These are phyloP conservation scores for Chrysodeixis includens DNA, from an alignment of 2,888 invertebrate genomes.

Conservation along the genomic window DNA sequence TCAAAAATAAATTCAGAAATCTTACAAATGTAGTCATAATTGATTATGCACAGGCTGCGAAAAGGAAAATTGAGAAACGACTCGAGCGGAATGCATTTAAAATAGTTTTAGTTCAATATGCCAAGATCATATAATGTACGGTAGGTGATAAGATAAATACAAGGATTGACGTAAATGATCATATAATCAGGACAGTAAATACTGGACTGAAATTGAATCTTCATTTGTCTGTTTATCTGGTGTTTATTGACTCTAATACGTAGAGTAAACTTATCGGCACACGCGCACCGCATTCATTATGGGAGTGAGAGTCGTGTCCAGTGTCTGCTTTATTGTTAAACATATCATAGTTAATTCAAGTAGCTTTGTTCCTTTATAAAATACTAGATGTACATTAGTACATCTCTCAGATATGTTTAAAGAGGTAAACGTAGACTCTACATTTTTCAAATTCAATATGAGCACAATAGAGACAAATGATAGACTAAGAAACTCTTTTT, in stretches of 20 bases:
- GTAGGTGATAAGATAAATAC: background rate
- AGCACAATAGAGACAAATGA: too few relatives aligned
- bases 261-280: conserved; percentile 59
- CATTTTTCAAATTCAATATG: background rate
- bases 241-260: conserved; percentile 59
- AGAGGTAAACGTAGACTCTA: background rate
- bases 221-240: conserved; percentile 32
- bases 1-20: background rate
- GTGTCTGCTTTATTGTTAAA: conserved; percentile 21
- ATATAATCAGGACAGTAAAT: conserved; percentile 28
- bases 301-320: conserved; percentile 53
- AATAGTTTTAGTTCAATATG: too few relatives aligned
- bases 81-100: too few relatives aligned
- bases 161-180: conserved; percentile 11
- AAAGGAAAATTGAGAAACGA: too few relatives aligned
- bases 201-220: conserved; percentile 30
- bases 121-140: too few relatives aligned
- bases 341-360: conserved; percentile 15
- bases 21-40: too few relatives aligned
- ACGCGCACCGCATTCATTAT: conserved; percentile 55
- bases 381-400: background rate
- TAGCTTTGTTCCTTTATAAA: background rate
- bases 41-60: too few relatives aligned
- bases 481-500: too few relatives aligned
- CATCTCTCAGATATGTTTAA: background rate